phyloP scores from a whole-genome alignment of 2,888 invertebrate species.

The Thelaira solivaga region DNA sequence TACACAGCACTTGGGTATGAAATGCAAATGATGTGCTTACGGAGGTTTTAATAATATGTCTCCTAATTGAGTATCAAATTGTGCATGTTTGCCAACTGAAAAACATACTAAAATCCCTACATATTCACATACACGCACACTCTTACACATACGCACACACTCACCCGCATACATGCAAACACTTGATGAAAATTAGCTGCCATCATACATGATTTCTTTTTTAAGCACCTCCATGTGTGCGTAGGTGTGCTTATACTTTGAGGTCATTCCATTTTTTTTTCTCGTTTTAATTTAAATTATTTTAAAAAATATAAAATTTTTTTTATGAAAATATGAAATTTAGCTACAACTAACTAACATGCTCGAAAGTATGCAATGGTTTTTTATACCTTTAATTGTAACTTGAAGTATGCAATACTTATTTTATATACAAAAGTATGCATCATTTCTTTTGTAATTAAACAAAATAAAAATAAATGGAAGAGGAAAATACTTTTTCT shows the following conservation, averaged over 20 bases:
- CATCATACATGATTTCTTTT: background rate
- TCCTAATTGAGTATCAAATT: constrained; percentile 62
- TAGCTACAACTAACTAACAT: background rate
- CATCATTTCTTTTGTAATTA: constrained; percentile 38
- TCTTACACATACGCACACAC: background rate
- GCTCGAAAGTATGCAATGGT: constrained; percentile 39
- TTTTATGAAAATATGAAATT: constrained; percentile 23
- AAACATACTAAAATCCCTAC: no score
- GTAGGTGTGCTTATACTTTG: constrained; percentile 7
- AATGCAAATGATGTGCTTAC: constrained; percentile 74
- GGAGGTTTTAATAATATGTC: constrained; percentile 59
- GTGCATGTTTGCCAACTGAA: constrained; percentile 32
- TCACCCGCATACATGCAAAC: background rate
- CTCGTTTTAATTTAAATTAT: background rate
- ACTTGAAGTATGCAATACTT: constrained; percentile 50
- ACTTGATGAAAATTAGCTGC: background rate
- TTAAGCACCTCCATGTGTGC: background rate
- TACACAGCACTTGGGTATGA: constrained; percentile 41
- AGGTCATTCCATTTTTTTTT: constrained; percentile 31
- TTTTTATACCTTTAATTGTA: constrained; percentile 38
- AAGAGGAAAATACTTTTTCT: constrained; percentile 23
- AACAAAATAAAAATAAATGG: constrained; percentile 1
- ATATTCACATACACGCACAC: background rate
- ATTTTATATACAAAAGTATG: constrained; percentile 14
- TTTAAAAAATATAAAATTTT: constrained; percentile 7